Evolutionary conservation across 92 coral and sea anemone genomes (phyloP).

Genomic region (Actinernus sp.): DNA sequence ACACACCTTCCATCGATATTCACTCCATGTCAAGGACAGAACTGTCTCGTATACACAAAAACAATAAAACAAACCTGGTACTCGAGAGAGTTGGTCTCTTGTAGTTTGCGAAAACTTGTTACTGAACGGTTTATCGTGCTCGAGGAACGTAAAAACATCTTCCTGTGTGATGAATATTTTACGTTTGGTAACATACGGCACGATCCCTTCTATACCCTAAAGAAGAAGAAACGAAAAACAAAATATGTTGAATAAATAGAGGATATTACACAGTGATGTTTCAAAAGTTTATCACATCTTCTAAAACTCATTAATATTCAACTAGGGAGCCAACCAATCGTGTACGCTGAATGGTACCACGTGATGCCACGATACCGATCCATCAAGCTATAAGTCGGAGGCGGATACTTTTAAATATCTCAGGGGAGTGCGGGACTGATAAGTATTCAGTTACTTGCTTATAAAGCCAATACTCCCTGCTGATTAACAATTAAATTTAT

Average conservation of each 20-base stretch:
- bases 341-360: neutral
- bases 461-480: neutral
- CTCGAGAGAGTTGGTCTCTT: constrained; percentile 61
- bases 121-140: constrained; percentile 83
- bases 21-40: too few relatives aligned
- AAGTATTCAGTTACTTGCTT: neutral
- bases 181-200: constrained; percentile 75
- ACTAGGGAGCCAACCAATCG: neutral
- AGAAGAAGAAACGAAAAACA: neutral
- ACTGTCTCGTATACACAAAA: neutral
- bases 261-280: neutral
- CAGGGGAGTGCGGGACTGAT: constrained; percentile 1
- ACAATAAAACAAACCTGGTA: constrained; percentile 49
- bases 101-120: constrained; percentile 74
- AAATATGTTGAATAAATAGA: neutral
- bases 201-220: constrained; percentile 78
- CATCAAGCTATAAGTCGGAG: neutral
- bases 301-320: too few relatives aligned
- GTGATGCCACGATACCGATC: neutral
- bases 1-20: too few relatives aligned
- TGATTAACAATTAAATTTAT: neutral
- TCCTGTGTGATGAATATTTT: constrained; percentile 50
- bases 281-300: too few relatives aligned
- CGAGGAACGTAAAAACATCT: constrained; percentile 63
- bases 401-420: neutral